These are phyloP conservation scores for Watsonalla binaria DNA, from an alignment of 2,888 invertebrate genomes.

Conservation along the genomic window DNA sequence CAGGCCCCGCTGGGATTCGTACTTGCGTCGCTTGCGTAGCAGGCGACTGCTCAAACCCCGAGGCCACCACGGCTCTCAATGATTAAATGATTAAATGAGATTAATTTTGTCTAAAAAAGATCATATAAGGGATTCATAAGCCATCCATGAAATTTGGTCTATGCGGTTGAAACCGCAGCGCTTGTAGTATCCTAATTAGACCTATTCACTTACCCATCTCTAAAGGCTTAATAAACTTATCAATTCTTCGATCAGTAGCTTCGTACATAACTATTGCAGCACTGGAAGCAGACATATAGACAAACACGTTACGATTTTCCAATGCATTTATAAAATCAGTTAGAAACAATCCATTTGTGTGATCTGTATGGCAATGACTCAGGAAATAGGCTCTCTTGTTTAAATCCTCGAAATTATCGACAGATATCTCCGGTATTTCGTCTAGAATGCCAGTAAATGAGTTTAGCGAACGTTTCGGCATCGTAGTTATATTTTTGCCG, in stretches of 20 bases:
- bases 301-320: conserved; percentile 20
- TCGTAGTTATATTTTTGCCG: neutral
- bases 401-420: conserved; percentile 77
- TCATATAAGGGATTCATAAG: too few species aligned
- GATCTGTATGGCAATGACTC: conserved; percentile 83
- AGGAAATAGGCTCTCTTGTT: conserved; percentile 78
- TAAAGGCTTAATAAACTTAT: conserved; percentile 28
- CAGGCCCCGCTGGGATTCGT: too few species aligned
- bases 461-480: conserved; percentile 32
- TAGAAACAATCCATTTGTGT: conserved; percentile 72
- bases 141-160: too few species aligned
- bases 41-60: too few species aligned
- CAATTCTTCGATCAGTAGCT: conserved; percentile 7
- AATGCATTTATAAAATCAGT: conserved; percentile 18
- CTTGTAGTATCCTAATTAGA: neutral
- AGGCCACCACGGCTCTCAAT: too few species aligned
- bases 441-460: conserved; percentile 79
- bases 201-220: conserved; percentile 30
- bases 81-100: too few species aligned
- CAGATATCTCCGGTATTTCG: conserved; percentile 80
- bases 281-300: conserved; percentile 42
- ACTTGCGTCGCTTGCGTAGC: too few species aligned
- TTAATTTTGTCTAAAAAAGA: too few species aligned
- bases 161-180: neutral
- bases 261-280: conserved; percentile 36